Evolutionary conservation across 2,113 vertebrate species (phyloP).

Genomic region (Dermatemys mawii): DNA sequence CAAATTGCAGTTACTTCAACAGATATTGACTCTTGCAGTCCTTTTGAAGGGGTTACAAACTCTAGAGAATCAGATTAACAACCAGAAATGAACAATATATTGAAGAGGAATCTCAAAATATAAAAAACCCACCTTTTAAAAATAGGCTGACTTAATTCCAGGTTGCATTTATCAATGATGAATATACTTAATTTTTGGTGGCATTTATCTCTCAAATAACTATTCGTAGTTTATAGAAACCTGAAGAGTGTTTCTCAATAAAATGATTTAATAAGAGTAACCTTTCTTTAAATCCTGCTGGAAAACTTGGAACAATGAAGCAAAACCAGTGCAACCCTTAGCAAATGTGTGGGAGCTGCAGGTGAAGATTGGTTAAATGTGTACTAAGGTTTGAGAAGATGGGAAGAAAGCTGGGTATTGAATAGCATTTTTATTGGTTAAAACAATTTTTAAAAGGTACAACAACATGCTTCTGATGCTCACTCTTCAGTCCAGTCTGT

Average conservation of each 20-base stretch:
- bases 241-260: slow-evolving; percentile 31
- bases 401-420: slow-evolving; percentile 44
- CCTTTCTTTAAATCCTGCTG: background rate
- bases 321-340: slow-evolving; percentile 14
- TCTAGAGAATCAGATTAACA: background rate
- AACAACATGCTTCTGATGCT: slow-evolving; percentile 56
- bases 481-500: slow-evolving; percentile 52
- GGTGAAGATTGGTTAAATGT: background rate
- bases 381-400: slow-evolving; percentile 61
- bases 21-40: background rate
- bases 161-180: slow-evolving; percentile 26
- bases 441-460: slow-evolving; percentile 5
- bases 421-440: slow-evolving; percentile 36
- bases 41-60: background rate
- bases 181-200: slow-evolving; percentile 28
- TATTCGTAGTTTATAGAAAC: slow-evolving; percentile 38
- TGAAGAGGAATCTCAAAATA: background rate
- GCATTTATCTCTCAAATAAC: slow-evolving; percentile 22
- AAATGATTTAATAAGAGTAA: slow-evolving; percentile 48
- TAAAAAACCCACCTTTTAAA: slow-evolving; percentile 11
- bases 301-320: slow-evolving; percentile 59
- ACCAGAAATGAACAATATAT: background rate
- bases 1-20: background rate
- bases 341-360: slow-evolving; percentile 59
- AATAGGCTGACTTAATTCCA: slow-evolving; percentile 18